These are phyloP conservation scores for Ctenochaetus hawaiiensis DNA, from an alignment of 2,797 vertebrate species.

Conservation along the genomic window DNA sequence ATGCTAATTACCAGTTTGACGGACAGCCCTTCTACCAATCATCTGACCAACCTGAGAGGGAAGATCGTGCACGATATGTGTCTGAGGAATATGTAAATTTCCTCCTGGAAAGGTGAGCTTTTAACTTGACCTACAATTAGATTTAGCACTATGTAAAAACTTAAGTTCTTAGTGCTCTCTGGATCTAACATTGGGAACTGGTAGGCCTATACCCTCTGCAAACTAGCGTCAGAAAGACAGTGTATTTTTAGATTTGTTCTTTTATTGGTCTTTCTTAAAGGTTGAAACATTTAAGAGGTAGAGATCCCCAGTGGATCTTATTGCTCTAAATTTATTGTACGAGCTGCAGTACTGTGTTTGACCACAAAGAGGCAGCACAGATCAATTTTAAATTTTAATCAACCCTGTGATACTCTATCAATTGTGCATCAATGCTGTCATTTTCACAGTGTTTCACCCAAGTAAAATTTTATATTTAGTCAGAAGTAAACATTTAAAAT, in stretches of 20 bases:
- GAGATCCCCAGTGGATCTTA: too few relatives aligned
- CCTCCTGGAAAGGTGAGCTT: slow-evolving; percentile 68
- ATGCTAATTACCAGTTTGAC: slow-evolving; percentile 51
- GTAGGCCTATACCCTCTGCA: neutral
- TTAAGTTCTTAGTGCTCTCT: neutral
- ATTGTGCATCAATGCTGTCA: neutral
- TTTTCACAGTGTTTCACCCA: neutral
- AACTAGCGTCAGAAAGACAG: neutral
- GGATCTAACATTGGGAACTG: neutral
- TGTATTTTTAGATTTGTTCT: neutral
- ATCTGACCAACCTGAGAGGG: slow-evolving; percentile 43
- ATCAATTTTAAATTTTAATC: slow-evolving; percentile 1
- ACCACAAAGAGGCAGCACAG: slow-evolving; percentile 56
- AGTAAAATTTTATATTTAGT: too few relatives aligned
- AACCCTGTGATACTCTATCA: neutral
- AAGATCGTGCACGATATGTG: slow-evolving; percentile 71
- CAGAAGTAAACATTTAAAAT: too few relatives aligned
- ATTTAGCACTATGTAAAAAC: slow-evolving; percentile 2
- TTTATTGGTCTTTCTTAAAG: neutral
- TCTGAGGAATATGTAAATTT: slow-evolving; percentile 73
- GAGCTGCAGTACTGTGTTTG: slow-evolving; percentile 26
- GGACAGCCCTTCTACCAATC: slow-evolving; percentile 51
- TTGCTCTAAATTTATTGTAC: neutral
- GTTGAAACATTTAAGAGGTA: neutral
- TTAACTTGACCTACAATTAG: slow-evolving; percentile 2